phyloP scores from a whole-genome alignment of 2,113 vertebrate species.

The Mesocricetus auratus region DNA sequence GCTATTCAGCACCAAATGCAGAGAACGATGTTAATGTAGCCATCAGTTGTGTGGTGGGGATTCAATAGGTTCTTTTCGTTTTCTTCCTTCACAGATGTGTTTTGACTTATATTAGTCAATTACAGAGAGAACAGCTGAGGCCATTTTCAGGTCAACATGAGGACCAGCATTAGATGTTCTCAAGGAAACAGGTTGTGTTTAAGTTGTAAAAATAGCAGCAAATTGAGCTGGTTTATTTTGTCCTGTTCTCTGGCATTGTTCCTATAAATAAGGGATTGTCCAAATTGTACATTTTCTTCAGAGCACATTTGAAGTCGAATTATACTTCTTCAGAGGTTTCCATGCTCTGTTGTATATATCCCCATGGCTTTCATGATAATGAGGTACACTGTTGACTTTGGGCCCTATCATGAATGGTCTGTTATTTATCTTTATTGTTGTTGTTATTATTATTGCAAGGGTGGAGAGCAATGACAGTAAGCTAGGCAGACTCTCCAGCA shows the following conservation, averaged over 20 bases:
- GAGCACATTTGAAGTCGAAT: neutral
- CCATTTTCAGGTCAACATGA: constrained; percentile 8
- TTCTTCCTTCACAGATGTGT: neutral
- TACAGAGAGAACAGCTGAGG: constrained; percentile 20
- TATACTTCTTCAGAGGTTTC: neutral
- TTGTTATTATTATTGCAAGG: neutral
- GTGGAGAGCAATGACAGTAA: neutral
- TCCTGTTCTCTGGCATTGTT: constrained; percentile 16
- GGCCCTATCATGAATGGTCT: neutral
- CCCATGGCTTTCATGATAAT: neutral
- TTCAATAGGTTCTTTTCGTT: neutral
- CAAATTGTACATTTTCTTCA: neutral
- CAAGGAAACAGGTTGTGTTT: constrained; percentile 24
- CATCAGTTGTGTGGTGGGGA: neutral
- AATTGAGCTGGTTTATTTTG: constrained; percentile 28
- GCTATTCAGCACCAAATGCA: constrained; percentile 36
- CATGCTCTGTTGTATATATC: neutral
- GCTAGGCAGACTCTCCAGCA: neutral
- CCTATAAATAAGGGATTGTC: neutral
- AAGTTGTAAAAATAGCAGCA: constrained; percentile 20
- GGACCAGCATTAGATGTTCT: neutral
- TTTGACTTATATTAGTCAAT: constrained; percentile 4
- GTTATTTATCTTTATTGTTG: neutral
- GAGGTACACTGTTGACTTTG: neutral
- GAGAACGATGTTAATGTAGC: constrained; percentile 45